Conservation (phyloP, 1,140 invertebrate species). For the Pseudomyrmex pallidus region DNA sequence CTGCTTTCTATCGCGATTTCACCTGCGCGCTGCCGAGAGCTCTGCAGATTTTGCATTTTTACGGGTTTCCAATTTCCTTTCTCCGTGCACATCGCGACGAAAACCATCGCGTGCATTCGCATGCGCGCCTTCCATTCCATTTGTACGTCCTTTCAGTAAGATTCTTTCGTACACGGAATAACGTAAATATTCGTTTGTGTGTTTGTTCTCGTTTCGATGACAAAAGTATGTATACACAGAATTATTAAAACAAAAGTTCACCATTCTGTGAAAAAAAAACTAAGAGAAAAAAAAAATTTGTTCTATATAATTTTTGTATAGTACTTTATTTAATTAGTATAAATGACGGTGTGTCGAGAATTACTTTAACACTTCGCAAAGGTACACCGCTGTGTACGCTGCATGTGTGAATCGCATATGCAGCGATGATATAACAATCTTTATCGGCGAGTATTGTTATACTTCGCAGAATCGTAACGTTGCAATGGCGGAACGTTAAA, state of each 20-base stretch:
- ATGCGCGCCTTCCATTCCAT: neutral
- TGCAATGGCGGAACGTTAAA: slow-evolving; percentile 32
- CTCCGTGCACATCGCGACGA: neutral
- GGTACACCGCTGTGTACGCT: neutral
- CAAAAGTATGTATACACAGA: neutral
- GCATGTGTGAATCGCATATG: neutral
- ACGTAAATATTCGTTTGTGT: slow-evolving; percentile 15
- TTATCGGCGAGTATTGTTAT: slow-evolving; percentile 4
- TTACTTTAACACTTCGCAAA: neutral
- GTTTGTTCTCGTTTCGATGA: neutral
- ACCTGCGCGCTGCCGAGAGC: slow-evolving; percentile 7
- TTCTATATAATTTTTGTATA: too few relatives aligned
- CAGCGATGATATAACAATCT: slow-evolving; percentile 6
- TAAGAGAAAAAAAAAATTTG: too few relatives aligned
- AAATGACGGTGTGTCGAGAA: neutral
- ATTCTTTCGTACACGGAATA: neutral
- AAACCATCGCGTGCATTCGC: slow-evolving; percentile 1
- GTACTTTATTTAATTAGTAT: neutral
- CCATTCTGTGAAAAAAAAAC: too few relatives aligned
- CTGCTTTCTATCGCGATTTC: slow-evolving; percentile 51
- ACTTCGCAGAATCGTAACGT: neutral
- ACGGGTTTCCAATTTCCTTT: slow-evolving; percentile 26
- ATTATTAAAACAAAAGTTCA: neutral
- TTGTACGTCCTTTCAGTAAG: neutral
- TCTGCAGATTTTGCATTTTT: slow-evolving; percentile 35